A percentile compares a stretch with the other conserved stretches of the same genome.
Conservation (phyloP, 2,888 invertebrate species). For the Pammene fasciana region DNA sequence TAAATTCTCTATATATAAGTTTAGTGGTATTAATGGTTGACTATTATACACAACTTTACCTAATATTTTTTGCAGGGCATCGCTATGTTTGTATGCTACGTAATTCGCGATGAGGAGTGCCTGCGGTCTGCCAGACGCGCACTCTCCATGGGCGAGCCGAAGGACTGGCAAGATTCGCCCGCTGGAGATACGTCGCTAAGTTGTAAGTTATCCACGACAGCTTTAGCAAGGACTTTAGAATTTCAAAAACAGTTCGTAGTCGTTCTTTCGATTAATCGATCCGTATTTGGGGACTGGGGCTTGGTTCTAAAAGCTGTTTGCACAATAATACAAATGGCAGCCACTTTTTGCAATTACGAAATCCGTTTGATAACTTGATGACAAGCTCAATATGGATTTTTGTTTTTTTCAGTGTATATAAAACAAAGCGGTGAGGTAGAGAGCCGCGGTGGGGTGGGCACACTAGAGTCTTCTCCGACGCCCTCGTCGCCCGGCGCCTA, state of each 20-base stretch:
- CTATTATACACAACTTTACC: no score
- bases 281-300: no score
- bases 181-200: conserved; percentile 84
- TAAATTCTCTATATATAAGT: no score
- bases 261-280: no score
- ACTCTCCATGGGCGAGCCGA: conserved; percentile 63
- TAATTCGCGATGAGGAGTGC: conserved; percentile 83
- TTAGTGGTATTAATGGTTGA: no score
- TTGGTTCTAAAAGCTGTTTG: no score
- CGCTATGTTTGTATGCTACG: conserved; percentile 84
- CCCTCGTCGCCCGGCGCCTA: conserved; percentile 68
- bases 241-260: not conserved
- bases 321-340: not conserved
- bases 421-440: conserved; percentile 86
- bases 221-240: no score
- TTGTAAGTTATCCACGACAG: conserved; percentile 71
- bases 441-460: conserved; percentile 81
- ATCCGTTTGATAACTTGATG: not conserved
- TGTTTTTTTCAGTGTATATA: conserved; percentile 70
- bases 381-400: not conserved
- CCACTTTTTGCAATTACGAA: not conserved
- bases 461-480: conserved; percentile 64
- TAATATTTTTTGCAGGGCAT: conserved; percentile 74
- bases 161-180: conserved; percentile 80
- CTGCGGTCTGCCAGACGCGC: conserved; percentile 69